A percentile compares a stretch with the other conserved stretches of the same genome.
Evolutionary conservation across 2,113 vertebrate genomes (phyloP).

Genomic region (Orthonyx spaldingii): DNA sequence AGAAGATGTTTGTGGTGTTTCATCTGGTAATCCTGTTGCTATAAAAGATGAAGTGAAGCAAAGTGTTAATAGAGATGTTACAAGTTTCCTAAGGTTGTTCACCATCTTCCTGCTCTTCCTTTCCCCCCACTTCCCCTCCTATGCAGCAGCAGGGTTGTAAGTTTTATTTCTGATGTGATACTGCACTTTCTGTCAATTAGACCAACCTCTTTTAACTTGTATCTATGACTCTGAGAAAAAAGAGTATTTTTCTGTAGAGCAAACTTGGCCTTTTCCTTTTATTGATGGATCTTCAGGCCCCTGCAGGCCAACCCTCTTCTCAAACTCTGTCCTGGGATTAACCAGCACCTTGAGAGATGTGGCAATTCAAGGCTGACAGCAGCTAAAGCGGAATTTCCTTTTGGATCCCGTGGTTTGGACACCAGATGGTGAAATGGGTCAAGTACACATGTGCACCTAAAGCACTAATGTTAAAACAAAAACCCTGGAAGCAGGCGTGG

Average conservation of each 20-base stretch:
- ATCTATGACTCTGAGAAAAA: not conserved
- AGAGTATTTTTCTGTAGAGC: not conserved
- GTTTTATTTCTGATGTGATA: not conserved
- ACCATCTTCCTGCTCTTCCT: not conserved
- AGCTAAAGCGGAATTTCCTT: not conserved
- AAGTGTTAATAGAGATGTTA: not conserved
- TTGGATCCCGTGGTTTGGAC: not conserved
- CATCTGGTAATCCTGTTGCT: not conserved
- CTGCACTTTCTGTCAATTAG: not conserved
- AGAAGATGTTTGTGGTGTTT: not conserved
- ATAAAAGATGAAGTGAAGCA: not conserved
- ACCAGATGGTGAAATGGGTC: not conserved
- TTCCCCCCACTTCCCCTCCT: not conserved
- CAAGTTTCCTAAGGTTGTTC: not conserved
- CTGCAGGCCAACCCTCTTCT: not conserved
- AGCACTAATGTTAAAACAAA: not conserved
- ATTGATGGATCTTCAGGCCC: not conserved
- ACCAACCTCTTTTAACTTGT: not conserved
- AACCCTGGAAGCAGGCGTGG: not conserved
- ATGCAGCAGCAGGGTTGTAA: not conserved
- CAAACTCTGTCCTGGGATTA: not conserved
- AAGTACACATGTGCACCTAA: not conserved
- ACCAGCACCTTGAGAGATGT: not conserved
- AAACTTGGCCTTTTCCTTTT: not conserved
- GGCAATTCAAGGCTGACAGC: not conserved